A percentile compares a stretch with the other conserved stretches of the same genome.
Conservation (phyloP, 2,888 invertebrate species). For the Allophyes oxyacanthae region DNA sequence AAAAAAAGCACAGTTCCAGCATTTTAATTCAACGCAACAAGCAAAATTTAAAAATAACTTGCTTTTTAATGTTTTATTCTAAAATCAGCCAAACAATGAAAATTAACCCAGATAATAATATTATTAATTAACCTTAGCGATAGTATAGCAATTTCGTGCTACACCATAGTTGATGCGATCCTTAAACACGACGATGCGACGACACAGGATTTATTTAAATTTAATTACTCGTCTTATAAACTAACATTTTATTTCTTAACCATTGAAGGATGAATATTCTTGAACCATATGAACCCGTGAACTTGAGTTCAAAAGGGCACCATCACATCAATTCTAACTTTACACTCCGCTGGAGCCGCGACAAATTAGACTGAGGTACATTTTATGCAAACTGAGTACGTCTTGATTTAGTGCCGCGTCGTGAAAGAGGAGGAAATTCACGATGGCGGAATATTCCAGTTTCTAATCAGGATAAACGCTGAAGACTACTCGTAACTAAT, state of each 20-base stretch:
- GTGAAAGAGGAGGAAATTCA: conserved; percentile 2
- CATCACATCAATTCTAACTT: conserved; percentile 5
- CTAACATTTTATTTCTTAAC: no score
- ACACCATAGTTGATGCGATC: conserved; percentile 8
- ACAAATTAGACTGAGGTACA: conserved; percentile 33
- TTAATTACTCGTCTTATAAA: no score
- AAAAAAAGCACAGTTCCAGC: conserved; percentile 3
- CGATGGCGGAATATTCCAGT: conserved; percentile 1
- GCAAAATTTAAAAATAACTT: no score
- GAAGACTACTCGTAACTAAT: conserved; percentile 17
- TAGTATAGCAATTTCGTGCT: background rate
- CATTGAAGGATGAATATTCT: background rate
- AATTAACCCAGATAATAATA: no score
- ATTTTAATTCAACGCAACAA: background rate
- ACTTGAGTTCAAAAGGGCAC: conserved; percentile 27
- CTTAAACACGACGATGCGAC: background rate
- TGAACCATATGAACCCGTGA: conserved; percentile 22
- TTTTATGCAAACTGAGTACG: conserved; percentile 23
- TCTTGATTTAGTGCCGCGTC: conserved; percentile 28
- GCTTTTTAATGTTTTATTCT: no score
- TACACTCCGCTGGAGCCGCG: conserved; percentile 1
- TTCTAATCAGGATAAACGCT: conserved; percentile 32
- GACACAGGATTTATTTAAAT: background rate
- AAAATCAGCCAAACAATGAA: no score
- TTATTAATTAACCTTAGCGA: no score